These are phyloP conservation scores for Mylabris sibirica DNA, from an alignment of 2,888 invertebrate genomes.

Conservation along the genomic window DNA sequence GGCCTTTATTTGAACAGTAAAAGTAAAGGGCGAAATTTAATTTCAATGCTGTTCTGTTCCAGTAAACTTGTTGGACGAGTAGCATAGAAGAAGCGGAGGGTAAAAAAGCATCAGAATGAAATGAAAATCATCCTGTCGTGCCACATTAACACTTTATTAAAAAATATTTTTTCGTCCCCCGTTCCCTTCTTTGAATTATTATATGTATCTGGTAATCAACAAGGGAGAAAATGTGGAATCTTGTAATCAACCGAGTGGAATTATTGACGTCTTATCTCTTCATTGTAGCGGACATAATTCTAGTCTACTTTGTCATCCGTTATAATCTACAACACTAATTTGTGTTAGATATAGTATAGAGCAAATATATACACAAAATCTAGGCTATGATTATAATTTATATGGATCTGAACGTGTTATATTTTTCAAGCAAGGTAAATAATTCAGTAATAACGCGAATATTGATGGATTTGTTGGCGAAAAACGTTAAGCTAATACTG, in stretches of 20 bases:
- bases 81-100: background rate
- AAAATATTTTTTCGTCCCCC: background rate
- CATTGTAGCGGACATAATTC: constrained; percentile 18
- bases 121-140: background rate
- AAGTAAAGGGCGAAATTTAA: constrained; percentile 17
- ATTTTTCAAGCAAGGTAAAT: background rate
- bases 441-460: background rate
- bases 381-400: background rate
- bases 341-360: constrained; percentile 9
- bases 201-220: background rate
- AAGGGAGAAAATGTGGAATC: constrained; percentile 1
- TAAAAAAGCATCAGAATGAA: background rate
- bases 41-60: constrained; percentile 2
- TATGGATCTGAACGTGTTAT: background rate
- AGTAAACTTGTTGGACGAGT: background rate
- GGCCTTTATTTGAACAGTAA: constrained; percentile 19
- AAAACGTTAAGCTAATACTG: background rate
- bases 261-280: constrained; percentile 24
- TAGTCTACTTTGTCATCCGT: constrained; percentile 20
- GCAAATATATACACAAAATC: too few species aligned
- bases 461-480: background rate
- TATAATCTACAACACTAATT: constrained; percentile 24
- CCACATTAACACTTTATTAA: background rate
- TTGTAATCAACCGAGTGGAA: constrained; percentile 10
- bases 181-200: background rate